Evolutionary conservation across 2,888 invertebrate species (phyloP).

Genomic region (Pachymerium ferrugineum): DNA sequence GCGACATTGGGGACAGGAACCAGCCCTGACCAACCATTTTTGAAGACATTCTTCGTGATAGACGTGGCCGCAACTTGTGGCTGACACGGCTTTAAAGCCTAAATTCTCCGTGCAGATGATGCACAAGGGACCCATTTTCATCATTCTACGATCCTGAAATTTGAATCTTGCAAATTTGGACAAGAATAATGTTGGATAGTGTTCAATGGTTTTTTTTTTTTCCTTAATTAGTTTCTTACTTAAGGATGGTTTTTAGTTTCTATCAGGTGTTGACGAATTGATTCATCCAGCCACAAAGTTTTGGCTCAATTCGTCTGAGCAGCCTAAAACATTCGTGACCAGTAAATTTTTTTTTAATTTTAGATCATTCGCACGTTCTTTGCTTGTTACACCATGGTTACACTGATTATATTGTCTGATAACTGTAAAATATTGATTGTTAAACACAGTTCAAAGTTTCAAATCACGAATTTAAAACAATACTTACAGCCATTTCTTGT

Average conservation of each 20-base stretch:
- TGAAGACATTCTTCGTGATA: conserved; percentile 22
- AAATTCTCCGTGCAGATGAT: conserved; percentile 27
- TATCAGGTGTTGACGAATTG: neutral
- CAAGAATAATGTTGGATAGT: neutral
- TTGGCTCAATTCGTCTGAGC: neutral
- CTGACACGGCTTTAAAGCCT: neutral
- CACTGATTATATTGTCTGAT: too few species aligned
- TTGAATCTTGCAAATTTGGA: neutral
- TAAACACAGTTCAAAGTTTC: too few species aligned
- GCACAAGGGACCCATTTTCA: neutral
- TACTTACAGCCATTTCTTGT: too few species aligned
- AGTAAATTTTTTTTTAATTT: neutral
- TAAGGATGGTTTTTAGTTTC: neutral
- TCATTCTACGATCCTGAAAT: neutral
- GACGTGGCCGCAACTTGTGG: conserved; percentile 28
- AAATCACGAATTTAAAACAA: too few species aligned
- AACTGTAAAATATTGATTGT: too few species aligned
- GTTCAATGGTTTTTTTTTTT: neutral
- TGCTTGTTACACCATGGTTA: too few species aligned
- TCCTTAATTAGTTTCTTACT: neutral
- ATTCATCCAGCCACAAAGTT: neutral
- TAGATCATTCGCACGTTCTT: neutral
- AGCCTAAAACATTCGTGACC: neutral
- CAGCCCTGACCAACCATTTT: neutral
- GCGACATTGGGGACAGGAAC: conserved; percentile 27